Conservation (phyloP, 1,140 invertebrate genomes). For the Brachionus asplanchnoidis region DNA sequence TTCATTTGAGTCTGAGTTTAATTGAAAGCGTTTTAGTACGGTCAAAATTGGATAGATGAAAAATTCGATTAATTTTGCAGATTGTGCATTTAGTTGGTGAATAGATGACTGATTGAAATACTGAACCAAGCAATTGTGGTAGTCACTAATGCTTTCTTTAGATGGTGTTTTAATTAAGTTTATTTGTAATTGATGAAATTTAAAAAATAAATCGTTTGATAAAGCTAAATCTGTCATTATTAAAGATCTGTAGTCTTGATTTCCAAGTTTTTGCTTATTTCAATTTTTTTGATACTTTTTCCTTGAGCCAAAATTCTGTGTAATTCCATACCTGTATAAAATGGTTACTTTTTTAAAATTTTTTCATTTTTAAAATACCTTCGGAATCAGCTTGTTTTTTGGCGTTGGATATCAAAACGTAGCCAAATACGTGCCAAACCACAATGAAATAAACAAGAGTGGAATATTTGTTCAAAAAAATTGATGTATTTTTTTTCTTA, state of each 20-base stretch:
- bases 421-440: constrained; percentile 32
- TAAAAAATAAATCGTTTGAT: constrained; percentile 27
- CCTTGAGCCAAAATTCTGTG: not conserved
- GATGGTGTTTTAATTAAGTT: constrained; percentile 7
- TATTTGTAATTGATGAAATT: constrained; percentile 27
- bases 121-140: not conserved
- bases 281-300: constrained; percentile 13
- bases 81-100: not conserved
- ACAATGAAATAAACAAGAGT: constrained; percentile 34
- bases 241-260: not conserved
- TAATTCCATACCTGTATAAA: not conserved
- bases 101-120: not conserved
- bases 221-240: not conserved
- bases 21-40: constrained; percentile 13
- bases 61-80: not conserved
- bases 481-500: constrained; percentile 14
- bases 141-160: not conserved
- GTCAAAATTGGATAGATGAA: not conserved
- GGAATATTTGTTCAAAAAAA: constrained; percentile 26
- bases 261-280: constrained; percentile 17
- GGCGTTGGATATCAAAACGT: constrained; percentile 2
- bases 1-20: constrained; percentile 8
- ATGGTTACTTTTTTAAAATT: not conserved
- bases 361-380: not conserved
- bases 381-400: constrained; percentile 21